Evolutionary conservation across 1,140 invertebrate species (phyloP).

Genomic region (Achroia grisella): DNA sequence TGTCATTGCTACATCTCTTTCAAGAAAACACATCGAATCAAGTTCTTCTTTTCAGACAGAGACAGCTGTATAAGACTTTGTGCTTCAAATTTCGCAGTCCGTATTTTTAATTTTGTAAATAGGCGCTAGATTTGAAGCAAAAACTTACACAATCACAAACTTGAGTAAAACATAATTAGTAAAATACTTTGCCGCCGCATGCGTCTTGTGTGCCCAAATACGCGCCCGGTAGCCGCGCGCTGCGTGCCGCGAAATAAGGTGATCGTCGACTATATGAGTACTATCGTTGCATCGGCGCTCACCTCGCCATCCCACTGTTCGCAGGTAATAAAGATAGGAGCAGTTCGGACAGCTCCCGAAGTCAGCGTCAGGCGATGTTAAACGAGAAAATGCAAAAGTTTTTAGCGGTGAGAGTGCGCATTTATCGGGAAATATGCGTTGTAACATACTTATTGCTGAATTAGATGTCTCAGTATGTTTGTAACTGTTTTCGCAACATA

Average conservation of each 20-base stretch:
- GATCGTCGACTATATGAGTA: background rate
- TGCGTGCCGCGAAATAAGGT: conserved; percentile 1
- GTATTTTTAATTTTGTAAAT: background rate
- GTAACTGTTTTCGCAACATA: conserved; percentile 46
- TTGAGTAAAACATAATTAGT: background rate
- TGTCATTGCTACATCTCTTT: conserved; percentile 19
- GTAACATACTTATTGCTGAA: conserved; percentile 53
- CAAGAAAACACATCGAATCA: conserved; percentile 3
- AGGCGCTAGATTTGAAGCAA: conserved; percentile 18
- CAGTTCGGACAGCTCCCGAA: conserved; percentile 77
- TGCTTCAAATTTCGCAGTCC: conserved; percentile 19
- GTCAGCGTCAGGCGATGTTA: conserved; percentile 87
- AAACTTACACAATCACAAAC: background rate
- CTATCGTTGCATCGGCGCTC: conserved; percentile 4
- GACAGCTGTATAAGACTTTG: conserved; percentile 3
- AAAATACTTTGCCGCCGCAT: conserved; percentile 9
- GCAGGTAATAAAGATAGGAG: conserved; percentile 75
- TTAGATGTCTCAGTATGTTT: conserved; percentile 56
- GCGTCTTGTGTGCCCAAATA: conserved; percentile 24
- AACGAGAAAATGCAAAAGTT: conserved; percentile 96
- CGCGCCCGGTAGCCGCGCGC: conserved; percentile 39
- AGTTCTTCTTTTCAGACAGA: conserved; percentile 20
- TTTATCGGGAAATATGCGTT: conserved; percentile 53
- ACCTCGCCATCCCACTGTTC: conserved; percentile 43
- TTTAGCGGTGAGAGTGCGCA: conserved; percentile 85